Conservation (phyloP, 2,888 invertebrate genomes). For the Idaea biselata region DNA sequence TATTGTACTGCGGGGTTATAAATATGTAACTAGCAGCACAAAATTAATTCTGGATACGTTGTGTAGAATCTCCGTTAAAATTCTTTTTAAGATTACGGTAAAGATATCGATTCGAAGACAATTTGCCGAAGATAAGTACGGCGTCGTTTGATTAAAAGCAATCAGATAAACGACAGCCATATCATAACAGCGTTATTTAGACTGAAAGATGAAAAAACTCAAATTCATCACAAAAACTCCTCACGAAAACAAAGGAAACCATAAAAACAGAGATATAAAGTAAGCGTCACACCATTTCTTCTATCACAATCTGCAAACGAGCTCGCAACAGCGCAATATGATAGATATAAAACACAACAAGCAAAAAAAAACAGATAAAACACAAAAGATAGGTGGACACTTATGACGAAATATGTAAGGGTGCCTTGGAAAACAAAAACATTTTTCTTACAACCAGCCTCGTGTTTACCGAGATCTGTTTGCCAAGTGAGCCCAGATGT, state of each 20-base stretch:
- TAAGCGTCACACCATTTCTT: conserved; percentile 7
- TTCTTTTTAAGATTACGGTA: background rate
- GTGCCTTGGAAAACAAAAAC: conserved; percentile 66
- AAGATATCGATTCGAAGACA: background rate
- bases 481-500: conserved; percentile 76
- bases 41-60: background rate
- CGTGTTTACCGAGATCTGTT: conserved; percentile 74
- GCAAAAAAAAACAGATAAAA: conserved; percentile 27
- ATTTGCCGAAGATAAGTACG: background rate
- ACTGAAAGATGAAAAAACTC: background rate
- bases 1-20: background rate
- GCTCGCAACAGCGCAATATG: conserved; percentile 14
- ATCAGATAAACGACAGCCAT: background rate
- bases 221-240: background rate
- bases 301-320: conserved; percentile 17
- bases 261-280: conserved; percentile 4
- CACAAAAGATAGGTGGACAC: conserved; percentile 40
- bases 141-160: background rate
- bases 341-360: conserved; percentile 16
- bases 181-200: background rate
- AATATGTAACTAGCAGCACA: background rate
- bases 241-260: background rate
- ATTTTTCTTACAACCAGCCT: conserved; percentile 69
- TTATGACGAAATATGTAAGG: conserved; percentile 56
- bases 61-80: too few relatives aligned